Evolutionary conservation across 92 coral and sea anemone genomes (phyloP), one percentile per base, ranked within the genome.

Genomic region (Porites divaricata): DNA sequence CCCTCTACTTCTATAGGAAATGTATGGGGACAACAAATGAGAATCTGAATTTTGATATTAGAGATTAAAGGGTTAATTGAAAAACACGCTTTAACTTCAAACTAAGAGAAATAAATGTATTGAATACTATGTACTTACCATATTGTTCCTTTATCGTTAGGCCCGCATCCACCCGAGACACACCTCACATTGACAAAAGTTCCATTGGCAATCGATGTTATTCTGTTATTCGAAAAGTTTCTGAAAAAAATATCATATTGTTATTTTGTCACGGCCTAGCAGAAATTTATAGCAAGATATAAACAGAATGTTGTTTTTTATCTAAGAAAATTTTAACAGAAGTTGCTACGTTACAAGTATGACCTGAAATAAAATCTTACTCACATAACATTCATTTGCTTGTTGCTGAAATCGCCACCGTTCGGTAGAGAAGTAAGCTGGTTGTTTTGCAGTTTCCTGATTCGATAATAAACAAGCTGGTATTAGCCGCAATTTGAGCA

Each of bases 351-450:
- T 35, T 35, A 4, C 7, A 35, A 35, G 45, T 35, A 35, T 35
- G 45, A 35, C 45, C 45, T 35, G 24, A 19, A 28, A 13, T 13
- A 8, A 9, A 45, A 35, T 17, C n/a, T 28, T 81, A 86, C 98
- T 92, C 73, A 96, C 98, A 96, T 82, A 9, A 70, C 63, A 71
- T 84, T 69, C 50, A 96, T 92, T 70, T 75, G 13, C 64, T 92
- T 94, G 90, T 92, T 89, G 61, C 86, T 86, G 89, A 96, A 96
- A 70, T 96, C 98, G 22, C 95, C 98, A 54, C 97, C 95, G 51
- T 89, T 90, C 3, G 98, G 98, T 57, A 96, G 83, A 23, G 89
- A 83, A 8, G 96, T 94, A 23, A 96, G 89, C 16, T 94, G 98
- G 81, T 96, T 96, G 49, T 85, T 0, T 4, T 88, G 67, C 63